A percentile compares a stretch with the other conserved stretches of the same genome.
Evolutionary conservation across 2,113 vertebrate genomes (phyloP).

Genomic region (Siniperca chuatsi): DNA sequence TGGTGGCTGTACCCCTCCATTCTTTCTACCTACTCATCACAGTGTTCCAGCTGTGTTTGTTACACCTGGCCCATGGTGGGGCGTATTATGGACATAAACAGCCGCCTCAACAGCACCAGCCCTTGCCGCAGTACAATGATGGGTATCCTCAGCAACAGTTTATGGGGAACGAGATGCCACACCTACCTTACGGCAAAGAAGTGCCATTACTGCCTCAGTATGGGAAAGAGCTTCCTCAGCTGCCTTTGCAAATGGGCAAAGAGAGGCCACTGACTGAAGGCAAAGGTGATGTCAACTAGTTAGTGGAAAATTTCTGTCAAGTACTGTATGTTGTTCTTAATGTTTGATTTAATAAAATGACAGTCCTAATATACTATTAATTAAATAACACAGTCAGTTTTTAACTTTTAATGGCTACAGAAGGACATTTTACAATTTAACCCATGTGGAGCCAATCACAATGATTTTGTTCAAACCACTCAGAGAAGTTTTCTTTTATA

Average conservation of each 20-base stretch:
- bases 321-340: background rate
- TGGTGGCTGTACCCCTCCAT: constrained; percentile 68
- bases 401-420: background rate
- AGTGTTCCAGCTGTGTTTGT: constrained; percentile 81
- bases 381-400: background rate
- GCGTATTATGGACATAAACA: constrained; percentile 94
- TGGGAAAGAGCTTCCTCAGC: constrained; percentile 90
- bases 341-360: background rate
- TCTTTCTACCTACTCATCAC: constrained; percentile 80
- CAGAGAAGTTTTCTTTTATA: too few relatives aligned
- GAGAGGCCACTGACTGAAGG: constrained; percentile 86
- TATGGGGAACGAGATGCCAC: constrained; percentile 91
- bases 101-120: constrained; percentile 89
- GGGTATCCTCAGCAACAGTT: constrained; percentile 88
- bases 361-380: background rate
- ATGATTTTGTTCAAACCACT: too few relatives aligned
- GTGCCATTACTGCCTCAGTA: constrained; percentile 88
- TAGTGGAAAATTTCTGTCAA: background rate
- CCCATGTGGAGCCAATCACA: background rate
- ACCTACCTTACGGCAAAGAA: constrained; percentile 40
- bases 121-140: constrained; percentile 93
- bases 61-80: constrained; percentile 84
- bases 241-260: constrained; percentile 88
- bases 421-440: background rate
- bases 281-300: constrained; percentile 86